Conservation (phyloP, 2,888 invertebrate genomes). For the Dysmachus trigonus region DNA sequence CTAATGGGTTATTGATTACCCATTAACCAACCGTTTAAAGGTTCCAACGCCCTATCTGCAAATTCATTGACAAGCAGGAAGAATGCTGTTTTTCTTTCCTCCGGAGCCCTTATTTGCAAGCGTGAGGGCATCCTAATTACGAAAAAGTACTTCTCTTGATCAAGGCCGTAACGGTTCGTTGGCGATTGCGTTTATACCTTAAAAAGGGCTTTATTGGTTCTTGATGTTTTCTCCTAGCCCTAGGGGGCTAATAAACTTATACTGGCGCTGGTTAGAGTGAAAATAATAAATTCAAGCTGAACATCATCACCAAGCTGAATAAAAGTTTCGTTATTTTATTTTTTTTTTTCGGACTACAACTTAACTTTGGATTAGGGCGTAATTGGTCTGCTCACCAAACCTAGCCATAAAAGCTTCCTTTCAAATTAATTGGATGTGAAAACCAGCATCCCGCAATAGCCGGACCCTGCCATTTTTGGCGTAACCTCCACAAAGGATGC, state of each 20-base stretch:
- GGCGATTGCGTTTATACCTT: background rate
- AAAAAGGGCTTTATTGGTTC: background rate
- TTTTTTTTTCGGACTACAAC: background rate
- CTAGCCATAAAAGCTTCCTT: background rate
- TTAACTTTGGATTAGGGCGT: background rate
- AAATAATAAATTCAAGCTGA: background rate
- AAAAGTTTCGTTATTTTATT: background rate
- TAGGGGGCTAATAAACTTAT: background rate
- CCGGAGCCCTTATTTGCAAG: background rate
- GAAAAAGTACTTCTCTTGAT: background rate
- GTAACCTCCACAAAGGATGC: background rate
- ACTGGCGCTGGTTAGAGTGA: background rate
- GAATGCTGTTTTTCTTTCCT: background rate
- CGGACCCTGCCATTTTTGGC: background rate
- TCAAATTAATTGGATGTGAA: constrained; percentile 28
- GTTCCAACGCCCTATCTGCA: background rate
- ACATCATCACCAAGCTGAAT: background rate
- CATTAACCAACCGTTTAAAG: background rate
- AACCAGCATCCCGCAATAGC: background rate
- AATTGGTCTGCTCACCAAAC: constrained; percentile 4
- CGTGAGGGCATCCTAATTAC: background rate
- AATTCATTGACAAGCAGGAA: background rate
- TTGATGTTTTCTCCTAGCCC: background rate
- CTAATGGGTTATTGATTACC: background rate
- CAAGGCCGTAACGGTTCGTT: background rate